Base-by-base conservation (phyloP, 1,140 invertebrate species). In the Monochamus saltuarius region DNA sequence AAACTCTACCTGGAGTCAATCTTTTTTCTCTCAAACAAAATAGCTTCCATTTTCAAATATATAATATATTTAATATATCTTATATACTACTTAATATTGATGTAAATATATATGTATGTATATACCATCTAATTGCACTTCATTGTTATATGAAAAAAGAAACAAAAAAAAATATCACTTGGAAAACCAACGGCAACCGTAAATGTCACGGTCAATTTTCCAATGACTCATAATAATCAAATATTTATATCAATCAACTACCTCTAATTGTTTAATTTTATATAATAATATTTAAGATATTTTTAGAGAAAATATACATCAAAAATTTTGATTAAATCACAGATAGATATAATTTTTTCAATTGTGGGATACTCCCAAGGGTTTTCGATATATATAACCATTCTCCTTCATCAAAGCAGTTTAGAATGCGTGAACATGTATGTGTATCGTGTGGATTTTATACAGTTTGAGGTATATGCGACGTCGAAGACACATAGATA, bases 11-110 rank as follows among this genome's bases (percentile, higher is more conserved):
- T 74, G 68, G 80, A 81, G 76, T 82, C 81, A 82, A 82, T 82
- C 81, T 82, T 82, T 80, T 82, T 80, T 82, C 81, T 82, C 81
- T 82, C 81, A 62, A 76, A 74, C 69, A 76, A 75, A 75, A 73
- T 76, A 77, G 73, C 75, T 77, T 78, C 75, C 73, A 69, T 67
- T 75, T 71, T 75, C 69, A 75, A 75, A 77, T 75, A 77, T 77
- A 76, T 75, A 77, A 73, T 72, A 76, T 75, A 73, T 73, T 75
- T 71, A 75, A 75, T 76, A 77, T 77, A 75, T 75, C 75, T 77
- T 78, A 77, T 74, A 73, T 74, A 77, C 77, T 77, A 78, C 71
- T 74, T 77, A 78, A 78, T 77, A 78, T 78, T 78, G 77, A 76
- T 79, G 77, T 79, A 79, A 79, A 79, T 79, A 79, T 79, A 77